Percentiles rank a stretch among this genome's conserved stretches.
Conservation (phyloP, 2,888 invertebrate genomes). For the Aleiodes leptofemur region DNA sequence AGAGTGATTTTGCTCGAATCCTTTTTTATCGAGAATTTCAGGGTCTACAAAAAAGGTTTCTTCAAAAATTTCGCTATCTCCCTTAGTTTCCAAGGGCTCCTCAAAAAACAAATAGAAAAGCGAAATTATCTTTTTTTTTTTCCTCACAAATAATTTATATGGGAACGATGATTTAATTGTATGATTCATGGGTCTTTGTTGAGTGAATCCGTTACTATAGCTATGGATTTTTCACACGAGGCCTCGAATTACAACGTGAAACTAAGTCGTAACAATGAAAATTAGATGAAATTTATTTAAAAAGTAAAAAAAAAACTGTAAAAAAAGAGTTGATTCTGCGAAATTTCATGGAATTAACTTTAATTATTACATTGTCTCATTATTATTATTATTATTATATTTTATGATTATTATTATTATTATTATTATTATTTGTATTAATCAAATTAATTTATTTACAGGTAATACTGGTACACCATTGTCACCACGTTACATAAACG, state of each 20-base stretch:
- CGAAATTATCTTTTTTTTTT: not conserved
- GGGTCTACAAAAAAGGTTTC: no score
- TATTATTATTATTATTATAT: not conserved
- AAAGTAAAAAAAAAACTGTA: no score
- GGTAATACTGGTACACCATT: constrained; percentile 64
- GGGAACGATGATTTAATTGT: constrained; percentile 39
- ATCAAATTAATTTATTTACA: constrained; percentile 45
- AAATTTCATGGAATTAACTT: not conserved
- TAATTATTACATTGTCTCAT: not conserved
- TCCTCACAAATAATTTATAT: not conserved
- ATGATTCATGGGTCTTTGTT: constrained; percentile 43
- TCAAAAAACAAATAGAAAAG: not conserved
- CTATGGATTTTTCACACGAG: constrained; percentile 5
- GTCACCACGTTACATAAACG: constrained; percentile 61
- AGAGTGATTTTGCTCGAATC: no score
- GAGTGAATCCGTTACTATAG: not conserved
- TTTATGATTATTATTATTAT: no score
- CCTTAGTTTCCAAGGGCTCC: no score
- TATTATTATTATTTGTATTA: not conserved
- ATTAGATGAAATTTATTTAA: not conserved
- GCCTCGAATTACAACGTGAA: not conserved
- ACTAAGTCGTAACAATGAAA: not conserved
- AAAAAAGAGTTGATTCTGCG: no score
- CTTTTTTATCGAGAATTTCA: no score
- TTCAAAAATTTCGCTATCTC: no score